Percentiles rank a stretch among this genome's conserved stretches.
phyloP scores from a whole-genome alignment of 35 echinoderm and acorn worm genomes.

The Holothuria glaberrima region DNA sequence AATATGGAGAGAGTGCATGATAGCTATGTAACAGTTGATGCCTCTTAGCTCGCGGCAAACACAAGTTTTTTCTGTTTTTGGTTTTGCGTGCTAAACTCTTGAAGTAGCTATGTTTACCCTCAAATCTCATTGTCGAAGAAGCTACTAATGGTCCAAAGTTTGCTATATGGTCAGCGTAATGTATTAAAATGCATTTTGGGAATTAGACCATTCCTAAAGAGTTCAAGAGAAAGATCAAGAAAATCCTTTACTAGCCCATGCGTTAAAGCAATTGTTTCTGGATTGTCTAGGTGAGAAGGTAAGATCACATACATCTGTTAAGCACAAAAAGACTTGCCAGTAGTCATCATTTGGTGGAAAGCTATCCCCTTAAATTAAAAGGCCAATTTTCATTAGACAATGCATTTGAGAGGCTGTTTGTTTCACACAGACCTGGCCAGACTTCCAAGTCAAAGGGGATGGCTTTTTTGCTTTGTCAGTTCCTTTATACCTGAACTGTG shows the following conservation, averaged over 20 bases:
- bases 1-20: slow-evolving; percentile 10
- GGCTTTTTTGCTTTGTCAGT: not conserved
- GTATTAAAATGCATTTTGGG: not conserved
- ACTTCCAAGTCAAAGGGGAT: not conserved
- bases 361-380: not conserved
- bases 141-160: not conserved
- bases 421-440: not conserved
- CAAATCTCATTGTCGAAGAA: slow-evolving; percentile 2
- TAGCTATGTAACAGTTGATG: slow-evolving; percentile 4
- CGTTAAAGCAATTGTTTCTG: not conserved
- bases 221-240: too few species aligned
- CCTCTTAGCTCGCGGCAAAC: not conserved
- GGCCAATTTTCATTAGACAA: not conserved
- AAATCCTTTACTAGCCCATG: not conserved
- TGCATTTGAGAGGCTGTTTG: not conserved
- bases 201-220: too few species aligned
- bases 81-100: not conserved
- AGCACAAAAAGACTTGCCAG: not conserved
- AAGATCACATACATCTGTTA: slow-evolving; percentile 1
- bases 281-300: not conserved
- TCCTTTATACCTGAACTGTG: not conserved
- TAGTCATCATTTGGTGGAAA: not conserved
- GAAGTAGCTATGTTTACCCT: slow-evolving; percentile 1
- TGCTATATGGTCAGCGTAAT: not conserved
- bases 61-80: not conserved